Evolutionary conservation across 2,113 vertebrate species (phyloP), one percentile per base, ranked within the genome.

Genomic region (Cephalopterus ornatus): DNA sequence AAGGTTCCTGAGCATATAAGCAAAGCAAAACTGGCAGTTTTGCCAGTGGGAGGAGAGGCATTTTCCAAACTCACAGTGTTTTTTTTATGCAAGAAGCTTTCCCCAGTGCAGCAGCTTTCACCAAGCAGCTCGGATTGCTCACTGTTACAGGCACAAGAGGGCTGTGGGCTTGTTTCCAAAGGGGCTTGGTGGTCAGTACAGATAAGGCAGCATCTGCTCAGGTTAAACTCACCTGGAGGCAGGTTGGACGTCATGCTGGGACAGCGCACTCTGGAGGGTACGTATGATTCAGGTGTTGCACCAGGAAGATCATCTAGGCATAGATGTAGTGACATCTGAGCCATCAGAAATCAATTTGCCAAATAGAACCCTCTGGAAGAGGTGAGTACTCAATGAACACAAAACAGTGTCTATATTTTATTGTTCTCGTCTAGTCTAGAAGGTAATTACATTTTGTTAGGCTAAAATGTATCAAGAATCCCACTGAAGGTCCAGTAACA

Each of bases 401-500:
- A 35, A 32, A 68, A 15, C 4, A 39, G 30, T 32, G 30, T 32
- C 56, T 71, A 2, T 42, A 67, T 85, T 85, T 83, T 2, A 0
- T 62, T 71, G 15, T 55, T 88, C 18, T 65, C 23, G 22, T 47
- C 33, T 59, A n/a, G 72, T 74, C 72, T 66, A 62, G 33, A 88
- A 19, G 9, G 42, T 91, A 94, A 85, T 56, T 93, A 71, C 27
- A 56, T 62, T 85, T 89, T 80, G 26, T 53, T 62, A 56, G 44
- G 68, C 55, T 91, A 72, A 65, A 0, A 0, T 52, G 0, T 52
- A 74, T 72, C 44, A 56, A 42, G 41, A 67, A 81, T 77, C 22
- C 30, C 72, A 47, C 24, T 44, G 66, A 58, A 89, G 52, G 28
- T 72, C 49, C 47, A 81, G 32, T 67, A 84, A 49, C 28, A 88